Percentiles rank a stretch among this genome's conserved stretches.
phyloP scores from a whole-genome alignment of 2,888 invertebrate species.

The Fabriciana adippe region DNA sequence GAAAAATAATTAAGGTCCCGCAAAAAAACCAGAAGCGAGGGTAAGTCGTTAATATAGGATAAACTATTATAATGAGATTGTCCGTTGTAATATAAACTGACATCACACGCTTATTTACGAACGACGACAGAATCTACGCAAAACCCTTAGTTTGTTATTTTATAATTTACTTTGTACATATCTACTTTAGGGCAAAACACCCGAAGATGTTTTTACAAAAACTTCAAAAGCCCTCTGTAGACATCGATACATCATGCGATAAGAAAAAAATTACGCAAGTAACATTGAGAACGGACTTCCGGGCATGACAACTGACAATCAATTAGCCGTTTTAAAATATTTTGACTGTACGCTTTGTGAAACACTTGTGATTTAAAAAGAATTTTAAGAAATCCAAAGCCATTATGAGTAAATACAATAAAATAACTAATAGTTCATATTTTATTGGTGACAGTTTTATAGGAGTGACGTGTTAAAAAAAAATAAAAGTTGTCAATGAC shows the following conservation, averaged over 20 bases:
- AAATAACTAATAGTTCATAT: slow-evolving; percentile 38
- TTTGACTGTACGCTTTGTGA: slow-evolving; percentile 65
- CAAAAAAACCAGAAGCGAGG: no score
- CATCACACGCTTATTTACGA: no score
- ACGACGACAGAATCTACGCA: no score
- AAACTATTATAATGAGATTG: no score
- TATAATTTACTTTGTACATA: no score
- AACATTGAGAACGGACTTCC: slow-evolving; percentile 63
- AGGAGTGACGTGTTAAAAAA: slow-evolving; percentile 34
- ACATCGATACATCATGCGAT: slow-evolving; percentile 57
- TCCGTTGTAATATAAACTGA: no score
- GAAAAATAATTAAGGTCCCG: no score
- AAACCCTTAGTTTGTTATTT: no score
- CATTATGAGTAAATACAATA: slow-evolving; percentile 21
- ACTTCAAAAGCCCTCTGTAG: slow-evolving; percentile 12
- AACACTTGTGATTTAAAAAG: slow-evolving; percentile 64
- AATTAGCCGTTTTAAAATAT: slow-evolving; percentile 66
- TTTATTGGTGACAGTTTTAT: slow-evolving; percentile 38
- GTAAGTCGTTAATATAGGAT: no score
- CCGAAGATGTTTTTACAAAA: neutral
- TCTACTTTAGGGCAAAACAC: neutral
- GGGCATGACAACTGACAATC: slow-evolving; percentile 52
- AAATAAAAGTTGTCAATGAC: no score
- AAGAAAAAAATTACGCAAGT: slow-evolving; percentile 49
- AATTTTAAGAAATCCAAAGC: slow-evolving; percentile 57